These are phyloP conservation scores for Aplochiton taeniatus DNA, from an alignment of 2,797 vertebrate genomes.

Conservation along the genomic window DNA sequence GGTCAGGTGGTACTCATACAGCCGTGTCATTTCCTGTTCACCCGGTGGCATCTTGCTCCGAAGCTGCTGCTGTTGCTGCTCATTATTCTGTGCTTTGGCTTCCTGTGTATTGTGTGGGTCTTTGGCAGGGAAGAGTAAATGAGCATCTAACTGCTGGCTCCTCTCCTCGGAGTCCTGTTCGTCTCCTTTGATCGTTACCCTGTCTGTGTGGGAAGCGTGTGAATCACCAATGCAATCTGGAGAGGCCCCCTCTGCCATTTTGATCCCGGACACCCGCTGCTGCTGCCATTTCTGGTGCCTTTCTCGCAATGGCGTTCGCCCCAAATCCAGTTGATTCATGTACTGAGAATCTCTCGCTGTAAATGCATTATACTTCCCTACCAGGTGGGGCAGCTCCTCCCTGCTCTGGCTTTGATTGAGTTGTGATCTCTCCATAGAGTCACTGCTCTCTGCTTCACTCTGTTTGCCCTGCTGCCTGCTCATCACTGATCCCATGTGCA, in stretches of 20 bases:
- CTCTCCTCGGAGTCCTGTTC: conserved; percentile 75
- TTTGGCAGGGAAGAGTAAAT: conserved; percentile 80
- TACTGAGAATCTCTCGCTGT: conserved; percentile 86
- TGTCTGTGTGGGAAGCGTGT: conserved; percentile 77
- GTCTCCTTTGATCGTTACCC: conserved; percentile 77
- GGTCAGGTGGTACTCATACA: conserved; percentile 90
- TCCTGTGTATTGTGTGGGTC: conserved; percentile 75
- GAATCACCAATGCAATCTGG: conserved; percentile 77
- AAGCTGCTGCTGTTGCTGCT: conserved; percentile 67
- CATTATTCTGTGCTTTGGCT: conserved; percentile 67
- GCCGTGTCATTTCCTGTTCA: conserved; percentile 80
- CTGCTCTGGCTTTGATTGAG: conserved; percentile 70
- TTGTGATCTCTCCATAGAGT: conserved; percentile 76
- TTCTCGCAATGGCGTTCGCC: conserved; percentile 90
- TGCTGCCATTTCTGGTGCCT: conserved; percentile 86
- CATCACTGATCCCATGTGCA: conserved; percentile 89
- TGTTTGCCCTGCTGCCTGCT: conserved; percentile 85
- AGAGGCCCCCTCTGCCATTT: conserved; percentile 79
- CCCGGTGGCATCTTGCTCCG: conserved; percentile 74
- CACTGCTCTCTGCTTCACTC: conserved; percentile 77
- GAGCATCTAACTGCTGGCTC: conserved; percentile 77
- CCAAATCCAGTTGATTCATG: conserved; percentile 88
- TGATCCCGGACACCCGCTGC: conserved; percentile 70
- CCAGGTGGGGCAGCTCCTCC: conserved; percentile 79
- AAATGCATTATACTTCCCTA: conserved; percentile 83